A percentile compares a stretch with the other conserved stretches of the same genome.
phyloP scores from a whole-genome alignment of 2,888 invertebrate species.

The Zygaena filipendulae region DNA sequence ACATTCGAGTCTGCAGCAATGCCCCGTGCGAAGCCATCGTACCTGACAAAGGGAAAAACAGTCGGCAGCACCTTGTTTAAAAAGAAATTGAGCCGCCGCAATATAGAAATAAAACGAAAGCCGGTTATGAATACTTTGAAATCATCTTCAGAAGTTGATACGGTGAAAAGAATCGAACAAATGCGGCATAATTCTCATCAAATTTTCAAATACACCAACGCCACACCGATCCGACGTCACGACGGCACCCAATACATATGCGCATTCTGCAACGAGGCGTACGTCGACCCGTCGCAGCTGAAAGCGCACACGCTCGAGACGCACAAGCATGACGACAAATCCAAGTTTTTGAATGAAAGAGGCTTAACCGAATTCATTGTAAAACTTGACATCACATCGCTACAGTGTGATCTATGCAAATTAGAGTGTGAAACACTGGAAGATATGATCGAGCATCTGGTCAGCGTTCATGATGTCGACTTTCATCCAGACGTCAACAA shows the following conservation, averaged over 20 bases:
- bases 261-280: conserved; percentile 35
- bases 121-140: too few species aligned
- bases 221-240: conserved; percentile 39
- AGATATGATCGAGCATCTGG: conserved; percentile 12
- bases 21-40: too few species aligned
- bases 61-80: too few species aligned
- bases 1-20: neutral
- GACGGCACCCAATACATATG: conserved; percentile 36
- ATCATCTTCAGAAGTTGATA: too few species aligned
- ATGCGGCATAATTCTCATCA: too few species aligned
- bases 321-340: conserved; percentile 26
- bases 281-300: conserved; percentile 26
- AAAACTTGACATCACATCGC: conserved; percentile 26
- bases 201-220: too few species aligned
- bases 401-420: conserved; percentile 16
- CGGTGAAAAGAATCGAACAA: too few species aligned
- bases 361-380: conserved; percentile 20
- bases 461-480: conserved; percentile 10
- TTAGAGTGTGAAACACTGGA: conserved; percentile 11
- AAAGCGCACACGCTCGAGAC: conserved; percentile 30
- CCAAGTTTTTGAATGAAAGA: conserved; percentile 29
- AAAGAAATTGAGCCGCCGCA: too few species aligned
- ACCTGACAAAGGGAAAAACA: too few species aligned
- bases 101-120: too few species aligned
- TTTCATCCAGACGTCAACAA: conserved; percentile 16